Conservation (phyloP, 2,888 invertebrate species). For the Ennomos erosarius region DNA sequence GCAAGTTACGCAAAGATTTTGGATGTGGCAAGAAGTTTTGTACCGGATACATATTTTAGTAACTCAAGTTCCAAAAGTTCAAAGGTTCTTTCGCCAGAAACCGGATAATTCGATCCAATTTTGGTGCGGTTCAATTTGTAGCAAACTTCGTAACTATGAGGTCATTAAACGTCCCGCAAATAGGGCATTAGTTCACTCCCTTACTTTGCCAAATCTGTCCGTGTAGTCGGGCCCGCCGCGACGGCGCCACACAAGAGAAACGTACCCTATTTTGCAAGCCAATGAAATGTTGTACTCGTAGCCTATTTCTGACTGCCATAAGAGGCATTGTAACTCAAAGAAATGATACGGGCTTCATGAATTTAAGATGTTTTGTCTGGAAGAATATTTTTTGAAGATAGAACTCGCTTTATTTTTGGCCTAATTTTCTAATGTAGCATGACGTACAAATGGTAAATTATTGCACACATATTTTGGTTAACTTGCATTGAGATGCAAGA, state of each 20-base stretch:
- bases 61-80: slow-evolving; percentile 25
- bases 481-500: too few relatives aligned
- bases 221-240: slow-evolving; percentile 42
- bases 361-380: not conserved
- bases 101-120: slow-evolving; percentile 29
- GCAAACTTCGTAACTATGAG: slow-evolving; percentile 45
- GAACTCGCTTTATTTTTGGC: not conserved
- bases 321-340: slow-evolving; percentile 32
- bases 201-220: slow-evolving; percentile 54
- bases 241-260: slow-evolving; percentile 47
- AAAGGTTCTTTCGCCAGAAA: slow-evolving; percentile 35
- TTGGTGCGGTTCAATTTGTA: slow-evolving; percentile 35
- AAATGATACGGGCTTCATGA: slow-evolving; percentile 29
- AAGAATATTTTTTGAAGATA: not conserved
- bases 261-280: slow-evolving; percentile 55
- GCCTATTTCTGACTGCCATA: slow-evolving; percentile 61
- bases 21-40: slow-evolving; percentile 11
- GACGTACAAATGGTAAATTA: too few relatives aligned
- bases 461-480: too few relatives aligned
- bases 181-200: slow-evolving; percentile 53
- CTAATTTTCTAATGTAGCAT: too few relatives aligned
- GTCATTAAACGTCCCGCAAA: slow-evolving; percentile 56
- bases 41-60: slow-evolving; percentile 28
- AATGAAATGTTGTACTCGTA: slow-evolving; percentile 44
- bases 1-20: slow-evolving; percentile 22